phyloP scores from a whole-genome alignment of 92 coral and sea anemone species.

The Porites evermanni region DNA sequence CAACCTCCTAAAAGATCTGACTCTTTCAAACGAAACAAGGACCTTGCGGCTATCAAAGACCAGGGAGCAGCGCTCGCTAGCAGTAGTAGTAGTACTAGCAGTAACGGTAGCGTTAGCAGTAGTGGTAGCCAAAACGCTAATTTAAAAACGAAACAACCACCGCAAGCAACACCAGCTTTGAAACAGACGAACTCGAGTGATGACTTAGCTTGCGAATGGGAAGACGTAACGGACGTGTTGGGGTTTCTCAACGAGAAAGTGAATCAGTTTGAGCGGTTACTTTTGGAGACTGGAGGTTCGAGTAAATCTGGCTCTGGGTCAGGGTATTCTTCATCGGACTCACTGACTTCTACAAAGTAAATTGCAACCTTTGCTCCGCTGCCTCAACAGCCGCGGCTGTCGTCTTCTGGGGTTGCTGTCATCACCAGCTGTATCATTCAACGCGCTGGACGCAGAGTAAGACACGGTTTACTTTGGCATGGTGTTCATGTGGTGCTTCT shows the following conservation, averaged over 20 bases:
- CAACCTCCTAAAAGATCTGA: conserved; percentile 92
- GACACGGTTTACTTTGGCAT: not conserved
- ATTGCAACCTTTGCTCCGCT: not conserved
- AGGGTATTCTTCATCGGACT: conserved; percentile 84
- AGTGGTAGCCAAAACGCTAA: conserved; percentile 17
- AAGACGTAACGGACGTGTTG: conserved; percentile 90
- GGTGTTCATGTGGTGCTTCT: not conserved
- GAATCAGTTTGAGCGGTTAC: conserved; percentile 87
- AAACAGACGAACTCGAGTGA: conserved; percentile 64
- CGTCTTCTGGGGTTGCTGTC: not conserved
- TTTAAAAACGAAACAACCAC: conserved; percentile 38
- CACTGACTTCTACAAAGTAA: conserved; percentile 67
- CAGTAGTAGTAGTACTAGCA: conserved; percentile 4
- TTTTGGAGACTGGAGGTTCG: conserved; percentile 83
- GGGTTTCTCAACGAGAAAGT: conserved; percentile 92
- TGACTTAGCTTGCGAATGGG: conserved; percentile 81
- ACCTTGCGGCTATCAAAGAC: conserved; percentile 63
- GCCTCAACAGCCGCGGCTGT: not conserved
- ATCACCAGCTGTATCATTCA: not conserved
- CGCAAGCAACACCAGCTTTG: conserved; percentile 48
- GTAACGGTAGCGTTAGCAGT: not conserved
- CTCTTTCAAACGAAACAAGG: conserved; percentile 79
- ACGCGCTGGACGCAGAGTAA: not conserved
- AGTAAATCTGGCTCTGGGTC: conserved; percentile 68
- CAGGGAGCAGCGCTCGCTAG: conserved; percentile 47